phyloP scores from a whole-genome alignment of 2,888 invertebrate genomes.

The Hypercompe scribonia region DNA sequence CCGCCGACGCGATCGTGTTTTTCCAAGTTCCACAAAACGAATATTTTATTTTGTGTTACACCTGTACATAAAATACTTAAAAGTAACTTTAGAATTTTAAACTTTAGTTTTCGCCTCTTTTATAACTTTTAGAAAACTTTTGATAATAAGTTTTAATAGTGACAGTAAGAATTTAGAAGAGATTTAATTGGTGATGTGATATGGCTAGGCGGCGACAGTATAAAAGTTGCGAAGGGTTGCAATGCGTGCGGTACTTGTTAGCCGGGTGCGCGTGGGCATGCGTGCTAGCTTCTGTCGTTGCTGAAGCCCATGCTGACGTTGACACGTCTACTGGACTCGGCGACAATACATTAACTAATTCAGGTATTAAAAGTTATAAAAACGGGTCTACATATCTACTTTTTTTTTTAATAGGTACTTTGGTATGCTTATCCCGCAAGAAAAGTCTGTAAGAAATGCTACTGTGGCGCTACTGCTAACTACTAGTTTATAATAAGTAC shows the following conservation, averaged over 20 bases:
- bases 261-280: conserved; percentile 81
- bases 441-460: background rate
- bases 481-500: background rate
- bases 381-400: background rate
- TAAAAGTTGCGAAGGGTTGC: conserved; percentile 54
- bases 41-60: conserved; percentile 29
- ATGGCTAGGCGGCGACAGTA: conserved; percentile 72
- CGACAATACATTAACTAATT: conserved; percentile 81
- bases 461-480: background rate
- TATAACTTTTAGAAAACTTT: conserved; percentile 42
- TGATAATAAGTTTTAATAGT: conserved; percentile 46
- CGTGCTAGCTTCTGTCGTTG: conserved; percentile 67
- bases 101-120: conserved; percentile 29
- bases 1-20: conserved; percentile 43
- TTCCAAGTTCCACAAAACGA: conserved; percentile 45
- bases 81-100: conserved; percentile 35
- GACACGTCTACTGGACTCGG: conserved; percentile 84
- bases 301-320: conserved; percentile 74
- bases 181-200: conserved; percentile 78
- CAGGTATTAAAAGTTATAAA: conserved; percentile 53
- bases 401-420: background rate
- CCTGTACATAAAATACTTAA: conserved; percentile 26
- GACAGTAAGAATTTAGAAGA: conserved; percentile 39
- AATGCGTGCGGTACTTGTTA: conserved; percentile 59
- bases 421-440: background rate